These are phyloP conservation scores for Halyomorpha halys DNA, from an alignment of 1,140 invertebrate genomes.

Conservation along the genomic window DNA sequence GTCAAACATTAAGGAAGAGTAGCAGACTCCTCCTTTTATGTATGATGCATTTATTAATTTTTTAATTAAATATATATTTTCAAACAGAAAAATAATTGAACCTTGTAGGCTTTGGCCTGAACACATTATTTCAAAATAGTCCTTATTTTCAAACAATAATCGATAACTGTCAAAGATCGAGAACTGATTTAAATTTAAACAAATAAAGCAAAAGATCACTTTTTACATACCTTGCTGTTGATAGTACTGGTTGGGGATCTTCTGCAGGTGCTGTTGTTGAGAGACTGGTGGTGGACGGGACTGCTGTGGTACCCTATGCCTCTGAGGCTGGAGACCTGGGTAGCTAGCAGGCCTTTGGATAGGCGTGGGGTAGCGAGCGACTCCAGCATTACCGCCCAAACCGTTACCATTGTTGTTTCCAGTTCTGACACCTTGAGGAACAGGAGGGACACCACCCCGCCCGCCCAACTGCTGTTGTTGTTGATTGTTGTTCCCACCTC, in stretches of 20 bases:
- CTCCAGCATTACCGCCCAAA: background rate
- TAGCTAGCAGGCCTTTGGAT: slow-evolving; percentile 22
- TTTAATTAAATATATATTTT: no score
- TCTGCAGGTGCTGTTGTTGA: slow-evolving; percentile 1
- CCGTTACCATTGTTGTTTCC: slow-evolving; percentile 13
- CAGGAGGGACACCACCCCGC: background rate
- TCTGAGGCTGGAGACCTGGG: background rate
- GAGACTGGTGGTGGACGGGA: background rate
- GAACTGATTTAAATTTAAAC: no score
- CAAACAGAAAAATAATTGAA: no score
- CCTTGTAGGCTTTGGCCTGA: no score
- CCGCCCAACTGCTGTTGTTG: slow-evolving; percentile 23
- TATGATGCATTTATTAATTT: no score
- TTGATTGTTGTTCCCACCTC: background rate
- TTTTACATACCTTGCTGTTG: background rate
- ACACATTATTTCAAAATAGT: no score
- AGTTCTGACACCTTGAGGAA: slow-evolving; percentile 10
- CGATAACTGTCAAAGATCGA: no score
- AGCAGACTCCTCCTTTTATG: no score
- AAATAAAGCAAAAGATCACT: background rate
- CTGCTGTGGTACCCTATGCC: background rate
- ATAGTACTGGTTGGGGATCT: background rate
- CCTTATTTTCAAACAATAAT: no score
- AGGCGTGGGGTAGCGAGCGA: slow-evolving; percentile 18
- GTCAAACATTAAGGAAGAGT: no score